Conservation (phyloP, 2,797 vertebrate species). For the Ceryle rudis region DNA sequence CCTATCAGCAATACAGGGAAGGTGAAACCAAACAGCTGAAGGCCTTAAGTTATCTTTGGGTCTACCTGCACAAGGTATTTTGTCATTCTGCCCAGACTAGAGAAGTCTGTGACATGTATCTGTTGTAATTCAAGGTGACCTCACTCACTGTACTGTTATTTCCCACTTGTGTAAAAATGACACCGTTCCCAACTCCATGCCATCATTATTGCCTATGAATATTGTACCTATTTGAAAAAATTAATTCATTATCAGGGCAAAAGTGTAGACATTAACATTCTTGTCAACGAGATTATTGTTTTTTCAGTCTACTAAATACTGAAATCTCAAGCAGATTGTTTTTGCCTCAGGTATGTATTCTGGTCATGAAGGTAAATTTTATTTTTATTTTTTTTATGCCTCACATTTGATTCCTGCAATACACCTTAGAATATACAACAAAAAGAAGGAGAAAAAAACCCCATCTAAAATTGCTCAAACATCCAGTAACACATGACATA, state of each 20-base stretch:
- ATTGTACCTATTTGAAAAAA: constrained; percentile 14
- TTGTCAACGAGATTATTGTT: constrained; percentile 24
- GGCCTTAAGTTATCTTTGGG: not conserved
- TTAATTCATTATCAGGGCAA: not conserved
- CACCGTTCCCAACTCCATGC: not conserved
- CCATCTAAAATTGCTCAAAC: not conserved
- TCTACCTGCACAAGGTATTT: not conserved
- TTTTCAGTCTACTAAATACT: constrained; percentile 24
- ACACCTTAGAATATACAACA: not conserved
- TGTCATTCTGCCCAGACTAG: not conserved
- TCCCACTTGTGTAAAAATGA: not conserved
- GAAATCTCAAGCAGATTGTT: not conserved
- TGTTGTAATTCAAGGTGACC: constrained; percentile 31
- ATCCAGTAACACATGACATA: not conserved
- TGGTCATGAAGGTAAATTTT: not conserved
- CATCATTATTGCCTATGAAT: not conserved
- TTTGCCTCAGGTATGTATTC: constrained; percentile 4
- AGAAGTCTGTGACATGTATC: not conserved
- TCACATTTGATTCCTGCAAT: not conserved
- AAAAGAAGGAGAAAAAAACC: not conserved
- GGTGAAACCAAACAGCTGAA: not conserved
- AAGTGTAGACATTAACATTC: not conserved
- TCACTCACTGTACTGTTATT: not conserved
- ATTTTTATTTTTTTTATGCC: not conserved
- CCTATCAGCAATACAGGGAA: not conserved